Base-by-base conservation (phyloP, 2,888 invertebrate species). In the Celastrina argiolus region DNA sequence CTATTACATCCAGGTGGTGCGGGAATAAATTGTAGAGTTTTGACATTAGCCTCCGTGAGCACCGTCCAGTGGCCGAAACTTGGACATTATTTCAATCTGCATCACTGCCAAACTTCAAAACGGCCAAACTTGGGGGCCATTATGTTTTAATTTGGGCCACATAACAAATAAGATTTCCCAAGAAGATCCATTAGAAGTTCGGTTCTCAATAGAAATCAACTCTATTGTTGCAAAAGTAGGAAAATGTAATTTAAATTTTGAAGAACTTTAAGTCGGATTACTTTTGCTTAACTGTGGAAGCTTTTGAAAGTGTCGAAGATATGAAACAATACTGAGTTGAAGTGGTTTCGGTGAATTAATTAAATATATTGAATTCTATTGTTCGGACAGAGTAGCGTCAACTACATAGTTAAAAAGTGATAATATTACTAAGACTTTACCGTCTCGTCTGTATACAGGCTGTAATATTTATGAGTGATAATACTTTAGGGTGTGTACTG, bases 81-180 rank as follows among this genome's bases (percentile, higher is more conserved):
- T 88, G 88, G 88, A 87, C 88, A 89, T 89, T 85, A 90, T 81
- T 85, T 77, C 88, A 87, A 88, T 87, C 88, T 85, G 85, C 79
- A 84, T 76, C 81, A 74, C 79, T 39, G 12, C 74, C 74, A 71
- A 85, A 85, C 83, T 87, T 81, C 77, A 76, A 75, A 88, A 87
- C 76, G 82, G 78, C 77, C 81, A 75, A 90, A 89, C 85, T 91
- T 88, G 73, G 76, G 77, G 12, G 82, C 82, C 83, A 83, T 88
- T 86, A 87, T 82, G 84, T 87, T 87, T 86, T 85, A 86, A 88
- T 88, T 85, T 82, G 74, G 73, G 75, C 73, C 70, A 74, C 74
- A 78, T 79, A 80, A 87, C 84, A 87, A 88, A 86, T 83, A 87
- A 85, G 82, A 83, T 77, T 77, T 77, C 68, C 76, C 76, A 75